Percentiles rank a stretch among this genome's conserved stretches.
These are phyloP conservation scores for Virgularia gustaviana DNA, from an alignment of 92 coral and sea anemone genomes.

Conservation along the genomic window DNA sequence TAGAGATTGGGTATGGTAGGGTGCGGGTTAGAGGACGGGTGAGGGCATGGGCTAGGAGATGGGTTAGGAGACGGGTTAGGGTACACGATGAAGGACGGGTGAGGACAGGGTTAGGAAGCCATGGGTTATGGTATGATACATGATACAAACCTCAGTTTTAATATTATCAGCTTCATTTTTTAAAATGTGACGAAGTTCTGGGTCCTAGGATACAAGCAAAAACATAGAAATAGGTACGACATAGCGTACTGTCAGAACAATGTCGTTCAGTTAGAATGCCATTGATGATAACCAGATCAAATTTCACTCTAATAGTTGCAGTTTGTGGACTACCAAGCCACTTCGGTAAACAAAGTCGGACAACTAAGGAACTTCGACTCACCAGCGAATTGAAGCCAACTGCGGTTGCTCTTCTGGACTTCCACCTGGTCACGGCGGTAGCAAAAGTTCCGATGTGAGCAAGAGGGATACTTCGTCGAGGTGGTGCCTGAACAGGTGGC, in stretches of 20 bases:
- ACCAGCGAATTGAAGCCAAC: neutral
- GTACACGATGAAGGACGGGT: neutral
- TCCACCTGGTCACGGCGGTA: neutral
- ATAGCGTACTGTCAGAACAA: too few species aligned
- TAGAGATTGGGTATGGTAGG: neutral
- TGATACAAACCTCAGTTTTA: conserved; percentile 49
- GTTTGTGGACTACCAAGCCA: too few species aligned
- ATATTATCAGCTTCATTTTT: conserved; percentile 37
- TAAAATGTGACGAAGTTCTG: conserved; percentile 49
- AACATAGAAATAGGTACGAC: neutral
- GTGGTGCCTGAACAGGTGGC: too few species aligned
- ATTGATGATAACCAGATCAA: too few species aligned
- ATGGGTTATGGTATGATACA: neutral
- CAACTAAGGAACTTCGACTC: too few species aligned
- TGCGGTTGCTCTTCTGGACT: neutral
- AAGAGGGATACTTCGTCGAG: neutral
- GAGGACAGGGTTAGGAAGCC: neutral
- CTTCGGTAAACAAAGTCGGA: too few species aligned
- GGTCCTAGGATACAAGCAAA: conserved; percentile 21
- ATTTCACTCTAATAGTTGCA: too few species aligned
- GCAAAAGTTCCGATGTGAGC: neutral
- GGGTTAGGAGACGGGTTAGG: too few species aligned
- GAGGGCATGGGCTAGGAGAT: too few species aligned
- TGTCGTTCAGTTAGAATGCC: too few species aligned
- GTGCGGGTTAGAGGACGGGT: too few species aligned